phyloP scores from a whole-genome alignment of 2,797 vertebrate species.

The Anniella stebbinsi region DNA sequence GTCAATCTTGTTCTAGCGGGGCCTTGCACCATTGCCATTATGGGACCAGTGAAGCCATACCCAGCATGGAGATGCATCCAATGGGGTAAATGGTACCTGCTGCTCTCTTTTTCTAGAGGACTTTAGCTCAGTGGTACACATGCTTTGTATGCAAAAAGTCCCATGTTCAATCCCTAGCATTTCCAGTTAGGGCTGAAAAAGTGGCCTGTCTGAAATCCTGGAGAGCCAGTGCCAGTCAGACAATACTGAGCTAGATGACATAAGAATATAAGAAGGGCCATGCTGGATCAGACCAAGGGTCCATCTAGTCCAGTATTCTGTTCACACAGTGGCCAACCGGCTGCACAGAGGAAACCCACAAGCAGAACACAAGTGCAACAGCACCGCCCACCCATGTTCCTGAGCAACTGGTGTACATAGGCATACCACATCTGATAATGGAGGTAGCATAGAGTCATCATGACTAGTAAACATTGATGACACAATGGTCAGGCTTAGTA shows the following conservation, averaged over 20 bases:
- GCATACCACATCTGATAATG: no score
- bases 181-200: neutral
- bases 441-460: no score
- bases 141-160: neutral
- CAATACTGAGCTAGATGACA: neutral
- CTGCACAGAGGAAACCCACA: no score
- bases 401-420: no score
- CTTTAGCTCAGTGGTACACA: neutral
- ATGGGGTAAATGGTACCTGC: neutral
- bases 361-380: no score
- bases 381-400: no score
- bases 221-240: neutral
- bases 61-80: neutral
- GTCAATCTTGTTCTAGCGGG: neutral
- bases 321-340: no score
- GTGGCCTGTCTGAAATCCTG: neutral
- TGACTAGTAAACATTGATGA: no score
- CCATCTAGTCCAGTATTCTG: no score
- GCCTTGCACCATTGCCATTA: neutral
- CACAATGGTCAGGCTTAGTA: neutral
- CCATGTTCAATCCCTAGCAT: neutral
- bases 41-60: neutral
- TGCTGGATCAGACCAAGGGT: no score
- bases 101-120: neutral
- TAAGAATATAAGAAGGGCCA: no score